Base-by-base conservation (phyloP, 2,888 invertebrate genomes). In the Ceriagrion tenellum region DNA sequence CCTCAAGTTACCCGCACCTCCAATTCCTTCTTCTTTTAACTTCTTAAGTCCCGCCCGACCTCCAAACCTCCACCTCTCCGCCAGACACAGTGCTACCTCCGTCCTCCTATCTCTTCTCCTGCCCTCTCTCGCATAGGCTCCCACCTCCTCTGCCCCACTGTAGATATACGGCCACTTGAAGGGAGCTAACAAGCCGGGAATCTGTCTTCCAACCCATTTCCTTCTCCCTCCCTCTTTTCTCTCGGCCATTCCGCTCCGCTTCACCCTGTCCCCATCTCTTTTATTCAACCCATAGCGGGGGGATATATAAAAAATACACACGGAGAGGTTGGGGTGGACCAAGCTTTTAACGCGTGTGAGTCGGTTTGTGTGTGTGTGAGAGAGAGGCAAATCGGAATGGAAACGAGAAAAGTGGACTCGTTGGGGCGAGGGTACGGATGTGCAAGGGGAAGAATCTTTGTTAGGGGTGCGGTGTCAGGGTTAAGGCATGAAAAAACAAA, bases 111-210 rank as follows among this genome's bases (percentile, higher is more conserved):
- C 59, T 59, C 59, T 59, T 56, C 59, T 59, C 59, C 16, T 18
- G 59, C 20, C 59, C 59, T 16, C 59, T 18, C 59, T 59, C 20
- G 2, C 59, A 20, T 13, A 59, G 20, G 59, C 20, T 59, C 59
- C 20, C 26, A 6, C n/a, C 69, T 20, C 69, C 69, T 26, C 23
- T 69, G 26, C 59, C 16, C 35, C 13, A 13, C 16, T 13, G 35
- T 81, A 81, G 26, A 81, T 81, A 81, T 81, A 81, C 13, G 81
- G 81, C 81, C 81, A 81, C 81, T 81, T 35, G 81, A 35, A 81
- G 81, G 35, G 81, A 35, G 81, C 81, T 81, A 81, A 81, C 81
- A 81, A 81, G 81, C 81, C 81, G 35, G n/a, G 81, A 35, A 81
- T 81, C 81, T 81, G 81, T 35, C 81, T 35, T 35, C 35, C 69